A percentile compares a stretch with the other conserved stretches of the same genome.
phyloP scores from a whole-genome alignment of 2,888 invertebrate genomes.

The Nephrocerus scutellatus region DNA sequence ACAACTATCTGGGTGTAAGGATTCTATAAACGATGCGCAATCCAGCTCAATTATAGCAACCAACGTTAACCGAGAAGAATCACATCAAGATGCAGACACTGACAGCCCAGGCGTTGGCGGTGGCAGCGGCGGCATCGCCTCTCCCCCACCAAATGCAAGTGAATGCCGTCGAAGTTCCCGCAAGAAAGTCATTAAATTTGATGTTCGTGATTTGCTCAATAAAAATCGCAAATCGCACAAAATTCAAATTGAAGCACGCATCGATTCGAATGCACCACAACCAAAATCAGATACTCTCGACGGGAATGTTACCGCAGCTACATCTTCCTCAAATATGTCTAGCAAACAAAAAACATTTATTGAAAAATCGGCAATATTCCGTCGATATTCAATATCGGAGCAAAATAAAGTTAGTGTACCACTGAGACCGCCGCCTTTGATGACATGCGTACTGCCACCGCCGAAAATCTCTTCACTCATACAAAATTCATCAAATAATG shows the following conservation, averaged over 20 bases:
- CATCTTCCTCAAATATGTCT: constrained; percentile 20
- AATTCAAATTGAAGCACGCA: constrained; percentile 44
- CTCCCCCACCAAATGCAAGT: background rate
- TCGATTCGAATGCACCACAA: constrained; percentile 36
- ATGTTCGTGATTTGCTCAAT: constrained; percentile 42
- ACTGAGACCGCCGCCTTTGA: constrained; percentile 24
- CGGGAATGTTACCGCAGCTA: background rate
- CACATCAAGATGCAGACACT: too few relatives aligned
- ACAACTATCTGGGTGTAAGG: too few relatives aligned
- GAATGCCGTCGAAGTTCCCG: constrained; percentile 43
- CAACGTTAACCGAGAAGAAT: too few relatives aligned
- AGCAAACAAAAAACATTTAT: constrained; percentile 32
- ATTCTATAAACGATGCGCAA: too few relatives aligned
- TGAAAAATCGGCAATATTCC: constrained; percentile 33
- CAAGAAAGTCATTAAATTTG: constrained; percentile 45
- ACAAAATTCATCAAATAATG: constrained; percentile 15
- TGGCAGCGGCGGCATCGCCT: background rate
- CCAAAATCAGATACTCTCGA: constrained; percentile 11
- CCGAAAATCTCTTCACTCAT: constrained; percentile 7
- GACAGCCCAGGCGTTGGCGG: background rate
- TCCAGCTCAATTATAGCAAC: too few relatives aligned
- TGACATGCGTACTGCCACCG: constrained; percentile 22
- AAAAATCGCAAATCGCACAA: constrained; percentile 41
- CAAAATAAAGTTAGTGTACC: constrained; percentile 22
- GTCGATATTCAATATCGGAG: constrained; percentile 34